Evolutionary conservation across 2,888 invertebrate species (phyloP).

Genomic region (Mythimna vitellina): DNA sequence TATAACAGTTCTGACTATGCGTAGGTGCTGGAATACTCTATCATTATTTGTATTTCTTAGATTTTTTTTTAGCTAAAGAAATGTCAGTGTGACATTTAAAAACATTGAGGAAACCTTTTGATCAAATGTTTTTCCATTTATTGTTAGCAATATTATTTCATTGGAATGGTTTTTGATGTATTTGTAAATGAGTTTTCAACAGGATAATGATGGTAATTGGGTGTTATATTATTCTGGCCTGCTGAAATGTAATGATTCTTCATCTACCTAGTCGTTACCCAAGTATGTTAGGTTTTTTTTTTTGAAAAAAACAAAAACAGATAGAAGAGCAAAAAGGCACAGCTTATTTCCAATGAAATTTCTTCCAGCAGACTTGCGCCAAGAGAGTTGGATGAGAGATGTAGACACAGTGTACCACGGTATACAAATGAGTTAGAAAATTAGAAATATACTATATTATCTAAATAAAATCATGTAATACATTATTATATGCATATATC

Average conservation of each 20-base stretch:
- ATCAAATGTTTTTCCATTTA: neutral
- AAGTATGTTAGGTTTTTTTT: too few species aligned
- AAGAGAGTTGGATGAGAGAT: too few species aligned
- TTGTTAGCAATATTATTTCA: neutral
- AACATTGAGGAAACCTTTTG: neutral
- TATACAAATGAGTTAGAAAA: too few species aligned
- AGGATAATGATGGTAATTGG: neutral
- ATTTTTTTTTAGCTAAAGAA: neutral
- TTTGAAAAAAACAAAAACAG: too few species aligned
- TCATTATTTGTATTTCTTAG: neutral
- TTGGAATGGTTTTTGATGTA: neutral
- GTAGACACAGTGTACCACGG: too few species aligned
- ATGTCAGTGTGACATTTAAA: neutral
- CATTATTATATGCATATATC: too few species aligned
- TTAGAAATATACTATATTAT: too few species aligned
- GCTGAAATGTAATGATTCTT: neutral
- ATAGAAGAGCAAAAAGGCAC: too few species aligned
- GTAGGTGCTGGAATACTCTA: neutral
- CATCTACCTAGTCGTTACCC: too few species aligned
- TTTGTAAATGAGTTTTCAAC: neutral
- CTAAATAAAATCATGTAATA: too few species aligned
- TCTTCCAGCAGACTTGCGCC: too few species aligned
- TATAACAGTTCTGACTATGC: neutral
- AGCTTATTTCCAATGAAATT: too few species aligned
- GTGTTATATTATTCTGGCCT: neutral